Base-by-base conservation (phyloP, 2,113 vertebrate species). In the Dinomys branickii region DNA sequence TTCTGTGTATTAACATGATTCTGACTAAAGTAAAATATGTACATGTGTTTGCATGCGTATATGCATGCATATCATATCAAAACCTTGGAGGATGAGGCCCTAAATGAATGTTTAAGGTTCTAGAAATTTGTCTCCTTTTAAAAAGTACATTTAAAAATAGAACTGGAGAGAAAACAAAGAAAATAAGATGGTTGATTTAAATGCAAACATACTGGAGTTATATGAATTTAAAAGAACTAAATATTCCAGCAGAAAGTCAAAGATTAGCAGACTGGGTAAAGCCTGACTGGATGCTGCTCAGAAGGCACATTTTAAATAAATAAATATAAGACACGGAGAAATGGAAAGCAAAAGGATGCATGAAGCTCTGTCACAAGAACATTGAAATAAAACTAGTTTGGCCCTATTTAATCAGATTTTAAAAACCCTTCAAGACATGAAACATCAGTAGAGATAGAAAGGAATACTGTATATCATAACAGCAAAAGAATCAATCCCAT, bases 271-370 rank as follows among this genome's bases (percentile, higher is more conserved):
- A 78, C 38, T 41, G 47, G 14, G 61, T 50, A 85, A 92, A 85
- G 35, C 5, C 58, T 30, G 28, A 56, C 6, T 65, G 90, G 80
- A 92, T 35, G 30, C 28, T 87, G 10, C 47, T 78, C 73, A n/a
- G 26, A 54, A 96, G 59, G 26, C 61, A 59, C 7, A 87, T 7
- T 82, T 94, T 61, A 61, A 94, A 85, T 28, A 89, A 90, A 94
- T 33, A 90, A 84, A 94, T 33, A 20, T 3, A 86, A 95, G 85
- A 85, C n/a, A 61, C 11, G 93, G 61, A 85, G 75, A 75, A 41
- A 10, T n/a, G 67, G 22, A 44, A 86, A 78, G 35, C 58, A 86
- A 75, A 93, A 88, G 1, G 20, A 69, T 14, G 22, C 52, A 17
- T n/a, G 61, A 94, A 88, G 69, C 82, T 16, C 58, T 22, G 87